Percentiles rank a stretch among this genome's conserved stretches.
Conservation (phyloP, 2,888 invertebrate genomes). For the Nomada fabriciana region DNA sequence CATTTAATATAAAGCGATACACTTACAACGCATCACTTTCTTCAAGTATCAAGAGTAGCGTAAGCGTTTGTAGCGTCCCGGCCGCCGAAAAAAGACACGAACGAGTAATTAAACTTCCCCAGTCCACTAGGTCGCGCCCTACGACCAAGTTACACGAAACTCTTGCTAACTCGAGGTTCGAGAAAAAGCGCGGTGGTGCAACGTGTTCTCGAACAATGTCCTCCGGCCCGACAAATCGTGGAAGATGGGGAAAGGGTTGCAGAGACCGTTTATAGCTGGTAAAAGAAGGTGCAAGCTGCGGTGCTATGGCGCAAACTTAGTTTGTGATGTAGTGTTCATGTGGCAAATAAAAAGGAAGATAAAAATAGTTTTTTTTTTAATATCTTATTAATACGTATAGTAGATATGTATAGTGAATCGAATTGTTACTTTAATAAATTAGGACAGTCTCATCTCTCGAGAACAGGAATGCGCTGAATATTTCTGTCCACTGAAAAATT, state of each 20-base stretch:
- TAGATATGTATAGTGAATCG: too few species aligned
- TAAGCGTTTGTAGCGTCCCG: slow-evolving; percentile 42
- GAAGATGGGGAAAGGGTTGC: neutral
- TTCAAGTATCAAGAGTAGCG: slow-evolving; percentile 6
- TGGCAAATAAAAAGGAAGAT: too few species aligned
- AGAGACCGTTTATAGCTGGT: neutral
- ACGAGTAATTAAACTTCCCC: slow-evolving; percentile 67
- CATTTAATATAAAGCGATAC: too few species aligned
- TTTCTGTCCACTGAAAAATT: too few species aligned
- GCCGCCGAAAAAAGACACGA: slow-evolving; percentile 47
- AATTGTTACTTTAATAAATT: too few species aligned
- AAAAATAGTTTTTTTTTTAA: too few species aligned
- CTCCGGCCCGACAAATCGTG: slow-evolving; percentile 41
- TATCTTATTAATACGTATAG: too few species aligned
- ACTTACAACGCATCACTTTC: too few species aligned
- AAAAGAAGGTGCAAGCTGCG: neutral
- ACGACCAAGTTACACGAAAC: slow-evolving; percentile 60
- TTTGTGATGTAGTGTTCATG: slow-evolving; percentile 4
- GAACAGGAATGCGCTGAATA: too few species aligned
- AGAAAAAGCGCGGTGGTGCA: slow-evolving; percentile 17
- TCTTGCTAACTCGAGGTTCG: slow-evolving; percentile 38
- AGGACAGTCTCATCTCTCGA: too few species aligned
- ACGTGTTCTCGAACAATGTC: slow-evolving; percentile 17
- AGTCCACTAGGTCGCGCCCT: slow-evolving; percentile 32
- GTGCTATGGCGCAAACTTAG: slow-evolving; percentile 22